phyloP scores from a whole-genome alignment of 2,888 invertebrate species.

The Drosophila borealis region DNA sequence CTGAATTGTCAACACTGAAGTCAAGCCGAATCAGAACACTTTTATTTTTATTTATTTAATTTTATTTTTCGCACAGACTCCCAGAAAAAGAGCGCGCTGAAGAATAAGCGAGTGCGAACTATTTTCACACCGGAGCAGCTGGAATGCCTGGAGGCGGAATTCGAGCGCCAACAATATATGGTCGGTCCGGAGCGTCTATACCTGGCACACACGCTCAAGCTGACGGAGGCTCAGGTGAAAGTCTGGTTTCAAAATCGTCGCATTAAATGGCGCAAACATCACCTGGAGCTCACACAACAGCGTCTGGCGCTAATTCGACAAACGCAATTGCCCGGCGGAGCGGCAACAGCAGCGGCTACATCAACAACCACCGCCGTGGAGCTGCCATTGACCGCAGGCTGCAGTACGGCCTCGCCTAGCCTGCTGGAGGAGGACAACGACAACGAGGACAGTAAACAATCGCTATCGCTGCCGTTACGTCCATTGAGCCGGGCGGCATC shows the following conservation, averaged over 20 bases:
- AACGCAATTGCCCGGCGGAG: slow-evolving; percentile 77
- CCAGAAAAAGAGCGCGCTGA: slow-evolving; percentile 84
- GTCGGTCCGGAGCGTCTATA: slow-evolving; percentile 97
- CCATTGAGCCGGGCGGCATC: slow-evolving; percentile 69
- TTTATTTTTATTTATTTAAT: no score
- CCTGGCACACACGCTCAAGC: slow-evolving; percentile 88
- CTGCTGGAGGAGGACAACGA: slow-evolving; percentile 75
- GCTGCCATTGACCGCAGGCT: slow-evolving; percentile 39
- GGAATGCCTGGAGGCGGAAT: slow-evolving; percentile 96
- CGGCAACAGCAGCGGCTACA: slow-evolving; percentile 21
- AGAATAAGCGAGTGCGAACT: slow-evolving; percentile 95
- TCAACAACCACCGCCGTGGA: slow-evolving; percentile 35
- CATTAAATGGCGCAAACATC: slow-evolving; percentile 97
- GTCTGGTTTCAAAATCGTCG: slow-evolving; percentile 97
- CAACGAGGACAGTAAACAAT: slow-evolving; percentile 80
- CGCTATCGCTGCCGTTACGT: slow-evolving; percentile 62
- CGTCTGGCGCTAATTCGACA: slow-evolving; percentile 88
- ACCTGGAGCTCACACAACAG: slow-evolving; percentile 95
- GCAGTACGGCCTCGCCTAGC: slow-evolving; percentile 64
- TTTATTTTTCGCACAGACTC: slow-evolving; percentile 79
- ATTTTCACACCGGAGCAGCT: slow-evolving; percentile 98
- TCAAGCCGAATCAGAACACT: no score
- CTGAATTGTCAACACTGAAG: background rate
- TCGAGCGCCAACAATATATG: slow-evolving; percentile 98
- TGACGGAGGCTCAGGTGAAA: slow-evolving; percentile 89